These are phyloP conservation scores for Rhaphigaster nebulosa DNA, from an alignment of 2,888 invertebrate genomes.

Conservation along the genomic window DNA sequence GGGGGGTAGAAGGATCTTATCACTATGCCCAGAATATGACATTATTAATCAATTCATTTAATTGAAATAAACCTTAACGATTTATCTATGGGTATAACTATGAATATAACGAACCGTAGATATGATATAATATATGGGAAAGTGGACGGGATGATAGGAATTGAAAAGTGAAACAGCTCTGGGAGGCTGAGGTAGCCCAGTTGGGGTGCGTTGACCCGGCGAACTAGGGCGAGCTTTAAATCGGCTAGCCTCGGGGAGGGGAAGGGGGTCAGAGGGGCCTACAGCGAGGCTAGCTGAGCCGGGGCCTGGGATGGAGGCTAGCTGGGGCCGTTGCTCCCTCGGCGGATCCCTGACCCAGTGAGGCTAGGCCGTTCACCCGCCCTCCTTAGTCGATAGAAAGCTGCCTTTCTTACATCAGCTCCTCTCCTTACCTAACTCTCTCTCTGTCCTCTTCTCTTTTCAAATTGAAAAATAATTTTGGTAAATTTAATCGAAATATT, in stretches of 20 bases:
- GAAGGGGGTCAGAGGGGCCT: background rate
- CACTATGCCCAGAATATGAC: background rate
- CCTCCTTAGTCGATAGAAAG: slow-evolving; percentile 18
- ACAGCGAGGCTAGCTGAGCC: slow-evolving; percentile 8
- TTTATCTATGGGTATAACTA: background rate
- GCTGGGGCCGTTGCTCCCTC: slow-evolving; percentile 54
- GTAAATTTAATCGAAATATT: background rate
- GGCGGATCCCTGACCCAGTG: background rate
- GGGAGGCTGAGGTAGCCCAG: slow-evolving; percentile 61
- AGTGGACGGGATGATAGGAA: background rate
- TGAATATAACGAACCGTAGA: background rate
- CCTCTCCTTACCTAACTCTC: slow-evolving; percentile 39
- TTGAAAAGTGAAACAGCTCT: slow-evolving; percentile 48
- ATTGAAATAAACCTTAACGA: background rate
- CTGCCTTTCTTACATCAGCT: slow-evolving; percentile 37
- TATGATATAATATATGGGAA: slow-evolving; percentile 60
- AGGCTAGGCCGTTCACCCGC: slow-evolving; percentile 34
- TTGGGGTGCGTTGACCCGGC: slow-evolving; percentile 63
- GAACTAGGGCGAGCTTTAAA: slow-evolving; percentile 63
- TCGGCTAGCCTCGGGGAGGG: slow-evolving; percentile 58
- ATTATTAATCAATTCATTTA: background rate
- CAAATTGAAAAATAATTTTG: background rate
- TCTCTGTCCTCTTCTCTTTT: background rate
- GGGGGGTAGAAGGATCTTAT: background rate
- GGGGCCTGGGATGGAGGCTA: background rate